Conservation (phyloP, 2,113 vertebrate species). For the Condylura cristata region DNA sequence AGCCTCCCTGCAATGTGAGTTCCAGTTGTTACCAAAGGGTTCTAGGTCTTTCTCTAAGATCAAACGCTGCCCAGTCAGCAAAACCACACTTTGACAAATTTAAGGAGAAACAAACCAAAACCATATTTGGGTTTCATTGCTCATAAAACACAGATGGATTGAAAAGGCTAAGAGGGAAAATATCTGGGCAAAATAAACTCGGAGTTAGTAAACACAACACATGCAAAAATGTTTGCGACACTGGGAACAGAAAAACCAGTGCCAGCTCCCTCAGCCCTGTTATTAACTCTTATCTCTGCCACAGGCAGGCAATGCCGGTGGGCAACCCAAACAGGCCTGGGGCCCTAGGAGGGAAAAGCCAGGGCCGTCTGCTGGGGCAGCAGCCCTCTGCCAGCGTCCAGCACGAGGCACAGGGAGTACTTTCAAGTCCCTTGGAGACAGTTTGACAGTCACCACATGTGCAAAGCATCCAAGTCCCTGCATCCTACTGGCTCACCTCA, state of each 20-base stretch:
- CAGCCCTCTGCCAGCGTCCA: too few species aligned
- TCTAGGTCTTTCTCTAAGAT: background rate
- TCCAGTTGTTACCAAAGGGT: background rate
- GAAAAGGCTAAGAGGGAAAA: constrained; percentile 36
- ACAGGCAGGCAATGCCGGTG: background rate
- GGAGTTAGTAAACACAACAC: background rate
- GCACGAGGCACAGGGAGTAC: background rate
- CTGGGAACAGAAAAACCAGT: background rate
- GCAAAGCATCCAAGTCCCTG: background rate
- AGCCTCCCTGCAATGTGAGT: background rate
- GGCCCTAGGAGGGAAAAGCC: background rate
- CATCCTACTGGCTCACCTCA: background rate
- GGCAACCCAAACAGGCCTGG: fast-evolving
- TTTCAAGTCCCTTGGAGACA: too few species aligned
- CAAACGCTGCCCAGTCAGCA: background rate
- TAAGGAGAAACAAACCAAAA: constrained; percentile 16
- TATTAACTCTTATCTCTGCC: background rate
- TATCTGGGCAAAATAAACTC: background rate
- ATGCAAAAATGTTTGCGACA: background rate
- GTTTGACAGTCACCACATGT: background rate
- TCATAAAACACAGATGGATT: constrained; percentile 42
- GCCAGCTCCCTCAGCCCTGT: background rate
- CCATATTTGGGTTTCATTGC: background rate
- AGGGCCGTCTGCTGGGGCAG: background rate
- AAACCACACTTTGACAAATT: background rate